A percentile compares a stretch with the other conserved stretches of the same genome.
Evolutionary conservation across 2,797 vertebrate genomes (phyloP).

Genomic region (Cyclura pinguis): DNA sequence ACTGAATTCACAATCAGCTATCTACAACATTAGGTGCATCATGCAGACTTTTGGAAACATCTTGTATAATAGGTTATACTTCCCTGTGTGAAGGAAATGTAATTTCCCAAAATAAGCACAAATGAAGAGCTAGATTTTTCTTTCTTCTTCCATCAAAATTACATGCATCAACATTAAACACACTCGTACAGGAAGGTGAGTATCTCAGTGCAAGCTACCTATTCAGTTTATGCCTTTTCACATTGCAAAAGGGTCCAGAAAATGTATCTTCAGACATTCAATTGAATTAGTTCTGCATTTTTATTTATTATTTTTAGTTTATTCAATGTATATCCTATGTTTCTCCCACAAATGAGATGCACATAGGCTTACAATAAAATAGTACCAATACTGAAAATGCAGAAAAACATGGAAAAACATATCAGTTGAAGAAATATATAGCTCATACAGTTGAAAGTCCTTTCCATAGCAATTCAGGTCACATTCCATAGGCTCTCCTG

Average conservation of each 20-base stretch:
- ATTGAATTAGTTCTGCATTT: not conserved
- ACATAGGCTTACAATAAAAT: too few species aligned
- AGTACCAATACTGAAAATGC: too few species aligned
- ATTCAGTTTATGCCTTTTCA: not conserved
- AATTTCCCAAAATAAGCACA: not conserved
- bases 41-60: constrained; percentile 1
- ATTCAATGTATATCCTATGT: too few species aligned
- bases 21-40: not conserved
- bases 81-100: not conserved
- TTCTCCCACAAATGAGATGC: too few species aligned
- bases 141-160: constrained; percentile 7
- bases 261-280: not conserved
- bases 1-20: not conserved
- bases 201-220: not conserved
- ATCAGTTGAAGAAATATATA: too few species aligned
- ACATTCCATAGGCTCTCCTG: too few species aligned
- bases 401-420: too few species aligned
- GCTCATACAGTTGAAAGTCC: too few species aligned
- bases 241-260: not conserved
- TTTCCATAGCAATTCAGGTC: too few species aligned
- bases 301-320: too few species aligned
- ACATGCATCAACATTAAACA: not conserved
- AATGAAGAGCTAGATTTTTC: not conserved
- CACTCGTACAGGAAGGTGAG: not conserved
- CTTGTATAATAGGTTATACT: not conserved